Conservation (phyloP, 1,140 invertebrate species). For the Drosophila azteca region DNA sequence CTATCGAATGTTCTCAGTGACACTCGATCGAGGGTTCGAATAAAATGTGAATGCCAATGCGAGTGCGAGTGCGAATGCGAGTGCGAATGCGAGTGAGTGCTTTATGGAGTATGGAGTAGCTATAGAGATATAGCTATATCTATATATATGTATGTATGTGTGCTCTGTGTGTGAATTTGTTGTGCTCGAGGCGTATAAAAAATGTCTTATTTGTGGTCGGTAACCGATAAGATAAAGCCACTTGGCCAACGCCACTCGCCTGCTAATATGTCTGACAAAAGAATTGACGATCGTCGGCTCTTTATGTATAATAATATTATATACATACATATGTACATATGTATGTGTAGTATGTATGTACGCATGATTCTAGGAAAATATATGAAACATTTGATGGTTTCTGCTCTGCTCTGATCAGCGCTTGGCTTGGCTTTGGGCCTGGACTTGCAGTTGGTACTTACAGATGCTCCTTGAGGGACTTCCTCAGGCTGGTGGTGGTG, state of each 20-base stretch:
- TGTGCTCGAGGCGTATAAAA: conserved; percentile 13
- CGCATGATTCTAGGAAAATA: conserved; percentile 19
- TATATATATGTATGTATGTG: no score
- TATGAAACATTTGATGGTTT: not conserved
- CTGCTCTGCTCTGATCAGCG: no score
- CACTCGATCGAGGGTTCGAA: no score
- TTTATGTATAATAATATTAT: conserved; percentile 22
- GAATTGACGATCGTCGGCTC: conserved; percentile 21
- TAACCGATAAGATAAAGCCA: conserved; percentile 44
- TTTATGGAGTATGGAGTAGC: not conserved
- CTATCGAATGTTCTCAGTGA: no score
- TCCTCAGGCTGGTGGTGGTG: conserved; percentile 18
- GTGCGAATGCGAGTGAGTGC: not conserved
- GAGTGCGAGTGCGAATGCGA: no score
- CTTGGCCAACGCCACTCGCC: conserved; percentile 30
- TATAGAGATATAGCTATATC: not conserved
- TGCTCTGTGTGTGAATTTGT: conserved; percentile 8
- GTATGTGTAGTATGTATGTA: not conserved
- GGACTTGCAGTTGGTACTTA: conserved; percentile 23
- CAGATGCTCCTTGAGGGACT: conserved; percentile 25
- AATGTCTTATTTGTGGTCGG: conserved; percentile 35
- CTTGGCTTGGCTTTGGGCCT: no score
- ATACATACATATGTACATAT: not conserved
- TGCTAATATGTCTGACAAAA: conserved; percentile 36
- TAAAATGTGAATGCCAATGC: no score